Evolutionary conservation across 2,113 vertebrate species (phyloP).

Genomic region (Phyllostomus hastatus): DNA sequence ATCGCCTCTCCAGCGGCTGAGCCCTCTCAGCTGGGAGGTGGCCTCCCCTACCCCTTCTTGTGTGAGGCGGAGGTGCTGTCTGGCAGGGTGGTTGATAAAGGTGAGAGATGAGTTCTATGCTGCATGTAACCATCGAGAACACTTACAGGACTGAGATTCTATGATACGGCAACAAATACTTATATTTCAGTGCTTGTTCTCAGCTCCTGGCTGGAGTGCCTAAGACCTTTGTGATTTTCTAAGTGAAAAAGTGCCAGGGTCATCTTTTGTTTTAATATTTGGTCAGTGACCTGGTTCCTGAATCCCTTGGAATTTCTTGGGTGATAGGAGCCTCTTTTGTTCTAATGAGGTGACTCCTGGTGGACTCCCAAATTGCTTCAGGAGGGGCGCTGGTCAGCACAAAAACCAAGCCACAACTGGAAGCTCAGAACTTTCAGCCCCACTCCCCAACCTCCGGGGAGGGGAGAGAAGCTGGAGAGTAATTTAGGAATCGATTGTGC

Average conservation of each 20-base stretch:
- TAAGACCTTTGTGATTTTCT: neutral
- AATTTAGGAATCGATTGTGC: neutral
- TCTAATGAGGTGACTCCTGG: neutral
- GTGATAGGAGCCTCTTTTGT: neutral
- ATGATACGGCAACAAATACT: neutral
- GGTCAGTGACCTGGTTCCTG: neutral
- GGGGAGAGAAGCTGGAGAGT: neutral
- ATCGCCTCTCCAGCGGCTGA: neutral
- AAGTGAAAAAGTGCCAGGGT: neutral
- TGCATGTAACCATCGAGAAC: too few species aligned
- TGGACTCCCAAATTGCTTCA: neutral
- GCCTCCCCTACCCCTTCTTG: neutral
- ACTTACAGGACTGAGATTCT: neutral
- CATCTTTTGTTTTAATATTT: neutral
- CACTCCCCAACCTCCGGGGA: neutral
- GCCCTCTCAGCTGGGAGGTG: neutral
- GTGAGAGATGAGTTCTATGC: rapidly evolving
- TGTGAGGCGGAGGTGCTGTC: neutral
- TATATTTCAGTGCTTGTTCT: too few species aligned
- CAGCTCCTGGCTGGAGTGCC: neutral
- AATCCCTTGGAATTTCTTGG: neutral
- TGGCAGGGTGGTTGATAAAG: neutral
- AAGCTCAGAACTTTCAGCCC: neutral
- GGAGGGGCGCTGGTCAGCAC: neutral
- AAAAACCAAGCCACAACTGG: neutral